phyloP scores from a whole-genome alignment of 2,888 invertebrate genomes.

The Scrobipalpa atriplicella region DNA sequence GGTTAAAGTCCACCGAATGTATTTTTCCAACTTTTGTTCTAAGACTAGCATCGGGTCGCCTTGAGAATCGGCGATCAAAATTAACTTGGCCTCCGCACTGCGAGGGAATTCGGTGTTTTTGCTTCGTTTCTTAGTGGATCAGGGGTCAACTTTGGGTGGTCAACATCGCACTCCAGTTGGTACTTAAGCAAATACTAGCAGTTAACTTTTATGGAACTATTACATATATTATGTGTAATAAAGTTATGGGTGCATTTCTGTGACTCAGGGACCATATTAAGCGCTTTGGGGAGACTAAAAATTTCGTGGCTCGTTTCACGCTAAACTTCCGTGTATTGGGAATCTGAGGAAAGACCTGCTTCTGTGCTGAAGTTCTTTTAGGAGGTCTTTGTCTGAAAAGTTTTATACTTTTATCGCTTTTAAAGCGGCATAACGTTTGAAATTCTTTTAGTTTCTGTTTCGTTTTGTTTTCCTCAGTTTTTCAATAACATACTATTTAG shows the following conservation, averaged over 20 bases:
- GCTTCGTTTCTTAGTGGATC: constrained; percentile 36
- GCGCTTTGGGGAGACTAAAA: constrained; percentile 39
- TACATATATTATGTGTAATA: constrained; percentile 68
- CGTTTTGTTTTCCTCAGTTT: neutral
- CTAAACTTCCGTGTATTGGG: neutral
- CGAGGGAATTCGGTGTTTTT: constrained; percentile 40
- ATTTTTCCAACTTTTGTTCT: constrained; percentile 62
- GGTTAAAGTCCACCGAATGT: constrained; percentile 46
- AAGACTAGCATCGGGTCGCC: constrained; percentile 60
- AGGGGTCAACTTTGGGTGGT: constrained; percentile 51
- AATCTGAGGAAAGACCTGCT: neutral
- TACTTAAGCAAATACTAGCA: constrained; percentile 71
- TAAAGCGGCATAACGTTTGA: neutral
- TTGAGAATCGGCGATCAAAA: constrained; percentile 61
- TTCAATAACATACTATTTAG: no score
- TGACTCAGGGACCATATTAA: constrained; percentile 40
- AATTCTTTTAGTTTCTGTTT: neutral
- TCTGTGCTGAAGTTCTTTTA: neutral
- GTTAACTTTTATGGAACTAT: constrained; percentile 75
- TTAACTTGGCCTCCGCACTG: constrained; percentile 55
- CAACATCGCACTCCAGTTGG: constrained; percentile 48
- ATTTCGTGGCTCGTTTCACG: constrained; percentile 10
- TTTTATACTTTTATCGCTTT: neutral
- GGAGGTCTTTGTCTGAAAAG: neutral
- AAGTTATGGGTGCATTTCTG: constrained; percentile 61